These are phyloP conservation scores for Camponotus fellah DNA, from an alignment of 2,888 invertebrate genomes.

Conservation along the genomic window DNA sequence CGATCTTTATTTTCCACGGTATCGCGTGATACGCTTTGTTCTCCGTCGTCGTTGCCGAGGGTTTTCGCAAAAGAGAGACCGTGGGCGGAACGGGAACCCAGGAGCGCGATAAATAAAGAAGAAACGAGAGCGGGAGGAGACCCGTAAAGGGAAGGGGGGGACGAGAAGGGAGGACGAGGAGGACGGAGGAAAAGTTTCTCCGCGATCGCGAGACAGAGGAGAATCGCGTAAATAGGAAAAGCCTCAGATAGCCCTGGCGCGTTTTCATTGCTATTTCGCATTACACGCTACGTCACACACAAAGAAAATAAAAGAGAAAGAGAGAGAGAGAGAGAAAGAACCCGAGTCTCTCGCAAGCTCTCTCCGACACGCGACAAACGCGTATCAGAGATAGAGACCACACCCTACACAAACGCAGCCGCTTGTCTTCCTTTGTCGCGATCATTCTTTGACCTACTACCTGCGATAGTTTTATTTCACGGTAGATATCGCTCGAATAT, in stretches of 20 bases:
- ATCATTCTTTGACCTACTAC: neutral
- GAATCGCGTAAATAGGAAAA: conserved; percentile 23
- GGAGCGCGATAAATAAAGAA: conserved; percentile 32
- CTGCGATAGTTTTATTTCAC: neutral
- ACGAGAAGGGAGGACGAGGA: too few relatives aligned
- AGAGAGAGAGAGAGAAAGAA: conserved; percentile 1
- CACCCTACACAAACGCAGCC: neutral
- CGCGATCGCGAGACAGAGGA: conserved; percentile 20
- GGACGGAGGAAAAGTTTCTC: conserved; percentile 44
- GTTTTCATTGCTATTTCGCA: conserved; percentile 39
- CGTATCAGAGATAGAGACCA: neutral
- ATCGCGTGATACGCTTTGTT: conserved; percentile 55
- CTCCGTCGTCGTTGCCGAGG: conserved; percentile 35
- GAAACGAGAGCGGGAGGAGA: neutral
- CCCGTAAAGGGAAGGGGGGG: neutral
- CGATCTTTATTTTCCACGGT: conserved; percentile 59
- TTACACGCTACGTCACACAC: conserved; percentile 30
- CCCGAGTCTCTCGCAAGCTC: neutral
- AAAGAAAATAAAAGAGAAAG: neutral
- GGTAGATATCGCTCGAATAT: neutral
- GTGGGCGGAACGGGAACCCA: conserved; percentile 13
- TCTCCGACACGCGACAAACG: neutral
- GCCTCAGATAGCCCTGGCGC: neutral
- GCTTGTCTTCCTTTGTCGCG: neutral
- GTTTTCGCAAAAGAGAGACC: conserved; percentile 27